Conservation (phyloP, 2,797 vertebrate genomes). For the Staurois parvus region DNA sequence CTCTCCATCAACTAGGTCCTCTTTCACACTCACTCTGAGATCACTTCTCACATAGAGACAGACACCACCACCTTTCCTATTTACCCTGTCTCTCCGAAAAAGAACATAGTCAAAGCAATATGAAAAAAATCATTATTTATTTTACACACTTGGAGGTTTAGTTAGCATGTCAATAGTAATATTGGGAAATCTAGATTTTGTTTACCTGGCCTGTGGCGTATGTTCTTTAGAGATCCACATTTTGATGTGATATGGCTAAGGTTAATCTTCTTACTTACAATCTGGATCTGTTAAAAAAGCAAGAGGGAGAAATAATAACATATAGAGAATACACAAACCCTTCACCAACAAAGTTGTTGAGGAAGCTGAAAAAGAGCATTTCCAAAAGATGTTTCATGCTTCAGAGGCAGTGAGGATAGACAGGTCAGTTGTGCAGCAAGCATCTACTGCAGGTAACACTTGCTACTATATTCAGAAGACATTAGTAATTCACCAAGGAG, state of each 20-base stretch:
- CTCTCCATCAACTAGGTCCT: too few species aligned
- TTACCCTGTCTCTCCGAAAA: too few species aligned
- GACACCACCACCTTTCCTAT: too few species aligned
- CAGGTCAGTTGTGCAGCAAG: slow-evolving; percentile 18
- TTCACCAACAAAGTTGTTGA: slow-evolving; percentile 53
- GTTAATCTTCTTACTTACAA: slow-evolving; percentile 93
- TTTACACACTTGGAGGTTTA: too few species aligned
- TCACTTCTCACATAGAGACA: too few species aligned
- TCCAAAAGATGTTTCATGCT: slow-evolving; percentile 62
- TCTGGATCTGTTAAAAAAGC: slow-evolving; percentile 82
- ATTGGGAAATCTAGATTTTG: not conserved
- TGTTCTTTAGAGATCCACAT: slow-evolving; percentile 93
- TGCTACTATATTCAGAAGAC: not conserved
- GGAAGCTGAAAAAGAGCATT: slow-evolving; percentile 61
- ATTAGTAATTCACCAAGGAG: slow-evolving; percentile 4
- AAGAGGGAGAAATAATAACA: slow-evolving; percentile 42
- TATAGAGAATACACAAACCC: slow-evolving; percentile 5
- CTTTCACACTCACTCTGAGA: too few species aligned
- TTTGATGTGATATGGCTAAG: slow-evolving; percentile 92
- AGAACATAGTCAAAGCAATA: too few species aligned
- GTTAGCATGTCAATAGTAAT: too few species aligned
- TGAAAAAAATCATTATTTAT: too few species aligned
- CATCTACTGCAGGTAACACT: not conserved
- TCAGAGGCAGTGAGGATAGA: slow-evolving; percentile 62
- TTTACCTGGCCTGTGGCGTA: slow-evolving; percentile 91